Conservation (phyloP, 2,888 invertebrate species). For the Habrosyne pyritoides region DNA sequence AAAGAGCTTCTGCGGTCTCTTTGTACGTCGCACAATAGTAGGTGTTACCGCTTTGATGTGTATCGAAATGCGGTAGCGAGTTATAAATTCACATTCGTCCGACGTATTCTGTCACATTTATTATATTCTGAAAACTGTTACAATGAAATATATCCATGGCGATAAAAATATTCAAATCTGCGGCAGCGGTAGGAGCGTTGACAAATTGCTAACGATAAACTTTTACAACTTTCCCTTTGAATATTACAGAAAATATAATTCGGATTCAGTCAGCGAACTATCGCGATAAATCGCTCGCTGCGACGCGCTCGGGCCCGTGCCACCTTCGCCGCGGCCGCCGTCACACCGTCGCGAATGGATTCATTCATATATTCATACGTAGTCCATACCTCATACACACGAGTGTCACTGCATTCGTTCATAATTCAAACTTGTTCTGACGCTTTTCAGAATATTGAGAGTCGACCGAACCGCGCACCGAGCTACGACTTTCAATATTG, state of each 20-base stretch:
- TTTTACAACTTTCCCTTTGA: conserved; percentile 45
- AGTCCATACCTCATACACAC: not conserved
- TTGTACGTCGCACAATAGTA: conserved; percentile 3
- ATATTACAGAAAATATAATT: conserved; percentile 39
- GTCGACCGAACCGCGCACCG: conserved; percentile 14
- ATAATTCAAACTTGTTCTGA: conserved; percentile 28
- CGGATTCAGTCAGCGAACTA: conserved; percentile 38
- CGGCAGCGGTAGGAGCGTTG: conserved; percentile 36
- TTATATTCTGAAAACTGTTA: conserved; percentile 15
- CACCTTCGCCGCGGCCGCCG: conserved; percentile 16
- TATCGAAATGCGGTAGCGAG: not conserved
- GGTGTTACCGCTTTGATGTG: conserved; percentile 3
- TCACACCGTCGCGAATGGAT: conserved; percentile 9
- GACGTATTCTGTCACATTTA: conserved; percentile 3
- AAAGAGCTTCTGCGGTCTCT: conserved; percentile 3
- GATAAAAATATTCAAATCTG: conserved; percentile 43
- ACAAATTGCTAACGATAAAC: conserved; percentile 55
- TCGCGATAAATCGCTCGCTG: conserved; percentile 36
- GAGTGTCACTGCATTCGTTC: conserved; percentile 14
- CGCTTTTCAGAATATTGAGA: conserved; percentile 6
- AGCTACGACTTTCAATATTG: conserved; percentile 34
- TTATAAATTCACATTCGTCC: conserved; percentile 4
- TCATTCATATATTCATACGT: conserved; percentile 17
- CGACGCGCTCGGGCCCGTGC: conserved; percentile 2
- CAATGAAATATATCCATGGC: conserved; percentile 20